Evolutionary conservation across 2,888 invertebrate species (phyloP).

Genomic region (Crioceris asparagi): DNA sequence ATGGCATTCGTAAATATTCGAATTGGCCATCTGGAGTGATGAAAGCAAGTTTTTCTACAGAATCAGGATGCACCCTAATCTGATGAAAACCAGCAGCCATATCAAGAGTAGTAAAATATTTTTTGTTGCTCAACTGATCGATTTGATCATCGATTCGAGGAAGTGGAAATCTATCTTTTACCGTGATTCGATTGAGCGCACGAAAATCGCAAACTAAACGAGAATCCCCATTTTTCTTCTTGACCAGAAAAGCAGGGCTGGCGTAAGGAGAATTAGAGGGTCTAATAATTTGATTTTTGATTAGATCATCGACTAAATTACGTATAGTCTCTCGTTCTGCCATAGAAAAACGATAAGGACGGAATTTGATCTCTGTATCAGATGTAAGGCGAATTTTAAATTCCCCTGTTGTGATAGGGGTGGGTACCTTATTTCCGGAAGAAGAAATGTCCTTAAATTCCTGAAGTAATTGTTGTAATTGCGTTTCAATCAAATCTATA

Average conservation of each 20-base stretch:
- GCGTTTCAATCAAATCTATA: too few relatives aligned
- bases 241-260: neutral
- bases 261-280: neutral
- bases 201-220: neutral
- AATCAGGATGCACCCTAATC: neutral
- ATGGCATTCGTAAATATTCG: conserved; percentile 25
- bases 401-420: too few relatives aligned
- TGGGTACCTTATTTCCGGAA: too few relatives aligned
- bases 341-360: neutral
- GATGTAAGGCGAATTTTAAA: too few relatives aligned
- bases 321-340: neutral
- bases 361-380: too few relatives aligned
- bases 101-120: neutral
- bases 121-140: neutral
- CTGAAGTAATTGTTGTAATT: too few relatives aligned
- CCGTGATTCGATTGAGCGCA: neutral
- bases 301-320: neutral
- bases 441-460: too few relatives aligned
- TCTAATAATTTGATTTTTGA: neutral
- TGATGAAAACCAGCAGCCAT: neutral
- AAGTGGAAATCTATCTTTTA: neutral
- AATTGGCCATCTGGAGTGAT: conserved; percentile 17
- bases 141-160: neutral
- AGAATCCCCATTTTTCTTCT: neutral
- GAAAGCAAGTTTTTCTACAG: neutral